Percentiles rank a stretch among this genome's conserved stretches.
Conservation (phyloP, 2,113 vertebrate genomes). For the Calidris pygmaea region DNA sequence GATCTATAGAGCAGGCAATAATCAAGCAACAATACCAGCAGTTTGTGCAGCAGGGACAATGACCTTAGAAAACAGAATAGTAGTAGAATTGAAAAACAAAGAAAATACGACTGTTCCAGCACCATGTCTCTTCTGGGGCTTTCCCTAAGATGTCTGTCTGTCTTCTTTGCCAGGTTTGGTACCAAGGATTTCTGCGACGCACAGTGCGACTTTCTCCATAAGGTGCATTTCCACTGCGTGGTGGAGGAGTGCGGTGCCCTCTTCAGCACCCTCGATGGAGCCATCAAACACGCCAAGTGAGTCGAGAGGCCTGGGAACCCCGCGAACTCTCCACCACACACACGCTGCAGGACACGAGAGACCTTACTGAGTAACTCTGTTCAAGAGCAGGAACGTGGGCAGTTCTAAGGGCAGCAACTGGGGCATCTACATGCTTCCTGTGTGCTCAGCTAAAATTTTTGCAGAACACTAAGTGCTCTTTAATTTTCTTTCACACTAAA, state of each 20-base stretch:
- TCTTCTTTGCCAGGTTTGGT: constrained; percentile 83
- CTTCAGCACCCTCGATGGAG: constrained; percentile 97
- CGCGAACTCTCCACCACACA: rapidly evolving
- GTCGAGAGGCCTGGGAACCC: constrained; percentile 3
- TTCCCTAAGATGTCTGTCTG: neutral
- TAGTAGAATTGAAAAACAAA: neutral
- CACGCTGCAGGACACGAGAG: neutral
- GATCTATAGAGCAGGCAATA: neutral
- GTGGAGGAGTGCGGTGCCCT: constrained; percentile 96
- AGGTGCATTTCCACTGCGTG: constrained; percentile 95
- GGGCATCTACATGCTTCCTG: neutral
- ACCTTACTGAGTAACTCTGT: neutral
- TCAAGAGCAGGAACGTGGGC: neutral
- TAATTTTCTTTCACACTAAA: neutral
- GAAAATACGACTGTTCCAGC: neutral
- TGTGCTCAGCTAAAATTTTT: neutral
- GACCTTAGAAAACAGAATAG: neutral
- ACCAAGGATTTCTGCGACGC: constrained; percentile 92
- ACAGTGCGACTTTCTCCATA: constrained; percentile 95
- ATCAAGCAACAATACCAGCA: neutral
- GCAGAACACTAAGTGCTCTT: neutral
- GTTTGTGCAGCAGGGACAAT: neutral
- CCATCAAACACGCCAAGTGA: constrained; percentile 98
- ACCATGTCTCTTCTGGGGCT: neutral
- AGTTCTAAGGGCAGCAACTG: neutral